Base-by-base conservation (phyloP, 2,113 vertebrate genomes). In the Procavia capensis region DNA sequence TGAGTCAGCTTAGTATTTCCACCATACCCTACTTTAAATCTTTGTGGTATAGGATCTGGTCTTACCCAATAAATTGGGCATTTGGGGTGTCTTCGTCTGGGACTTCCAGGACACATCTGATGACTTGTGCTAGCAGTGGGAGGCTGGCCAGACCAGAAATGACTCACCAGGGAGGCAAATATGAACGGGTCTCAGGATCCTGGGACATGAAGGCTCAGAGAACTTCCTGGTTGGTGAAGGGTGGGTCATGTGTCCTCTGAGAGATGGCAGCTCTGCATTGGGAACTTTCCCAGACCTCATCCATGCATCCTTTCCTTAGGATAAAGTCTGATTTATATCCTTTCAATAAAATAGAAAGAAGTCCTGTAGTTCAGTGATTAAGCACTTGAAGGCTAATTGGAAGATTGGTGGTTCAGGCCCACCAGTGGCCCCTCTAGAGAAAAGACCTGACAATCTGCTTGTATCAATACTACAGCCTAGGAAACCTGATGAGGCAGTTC, bases 1-100 rank as follows among this genome's bases (percentile, higher is more conserved):
- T 24, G 25, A n/a, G 79, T 7, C 16, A 7, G 66, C 9, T n/a
- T 7, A 1, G 22, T n/a, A 0, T 47, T 43, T 74, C 5, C 1
- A 39, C 50, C 31, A 14, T 7, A 6, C 9, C 63, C 36, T 36
- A 4, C 16, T 2, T 36, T 68, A 24, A 84, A 75, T 50, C 39
- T 79, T 14, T 24, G 13, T 17, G n/a, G 66, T 68, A 36, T 20
- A 16, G 68, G 68, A 36, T n/a, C 27, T 70, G 7, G 34, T 70
- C 39, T 70, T 8, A 17, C 68, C n/a, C n/a, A 70, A 17, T 22
- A 70, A 9, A 17, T 17, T 17, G 68, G 68, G 16, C 61, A 22
- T 70, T 70, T 68, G 66, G 16, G 66, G 66, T n/a, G 66, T 68
- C 16, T 68, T 34, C 11, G 66, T 34, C 50, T 54, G 50, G 50